phyloP scores from a whole-genome alignment of 2,888 invertebrate genomes.

The Limnephilus rhombicus region DNA sequence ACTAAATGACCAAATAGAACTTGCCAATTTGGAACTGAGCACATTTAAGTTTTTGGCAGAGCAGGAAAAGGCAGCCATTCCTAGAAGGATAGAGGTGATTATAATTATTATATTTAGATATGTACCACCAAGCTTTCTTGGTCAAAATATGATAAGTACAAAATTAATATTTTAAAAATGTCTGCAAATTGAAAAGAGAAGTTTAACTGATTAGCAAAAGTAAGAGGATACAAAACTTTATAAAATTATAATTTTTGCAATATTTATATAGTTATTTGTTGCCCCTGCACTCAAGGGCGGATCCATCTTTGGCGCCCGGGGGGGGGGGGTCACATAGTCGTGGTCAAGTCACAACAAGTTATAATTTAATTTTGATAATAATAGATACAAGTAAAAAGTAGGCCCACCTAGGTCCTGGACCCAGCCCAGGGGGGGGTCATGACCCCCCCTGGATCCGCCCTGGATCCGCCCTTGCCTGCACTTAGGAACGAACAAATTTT shows the following conservation, averaged over 20 bases:
- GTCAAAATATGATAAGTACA: neutral
- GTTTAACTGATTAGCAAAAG: too few species aligned
- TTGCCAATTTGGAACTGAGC: conserved; percentile 90
- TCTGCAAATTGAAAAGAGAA: neutral
- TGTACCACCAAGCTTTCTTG: neutral
- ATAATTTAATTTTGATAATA: too few species aligned
- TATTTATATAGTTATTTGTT: neutral
- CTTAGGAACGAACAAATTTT: too few species aligned
- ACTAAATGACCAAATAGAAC: conserved; percentile 93
- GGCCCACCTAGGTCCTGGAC: too few species aligned
- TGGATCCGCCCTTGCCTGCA: too few species aligned
- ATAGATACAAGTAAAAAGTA: too few species aligned
- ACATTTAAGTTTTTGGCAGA: conserved; percentile 94
- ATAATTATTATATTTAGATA: neutral
- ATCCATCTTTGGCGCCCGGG: too few species aligned
- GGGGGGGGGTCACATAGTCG: too few species aligned
- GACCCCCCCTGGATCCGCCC: too few species aligned
- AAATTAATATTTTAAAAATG: neutral
- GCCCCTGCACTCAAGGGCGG: too few species aligned
- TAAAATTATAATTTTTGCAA: neutral
- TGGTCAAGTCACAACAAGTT: too few species aligned
- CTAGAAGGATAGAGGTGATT: conserved; percentile 89
- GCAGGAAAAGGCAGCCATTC: conserved; percentile 94
- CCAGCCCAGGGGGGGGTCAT: too few species aligned
- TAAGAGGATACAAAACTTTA: neutral